Base-by-base conservation (phyloP, 2,888 invertebrate genomes). In the Boloria selene region DNA sequence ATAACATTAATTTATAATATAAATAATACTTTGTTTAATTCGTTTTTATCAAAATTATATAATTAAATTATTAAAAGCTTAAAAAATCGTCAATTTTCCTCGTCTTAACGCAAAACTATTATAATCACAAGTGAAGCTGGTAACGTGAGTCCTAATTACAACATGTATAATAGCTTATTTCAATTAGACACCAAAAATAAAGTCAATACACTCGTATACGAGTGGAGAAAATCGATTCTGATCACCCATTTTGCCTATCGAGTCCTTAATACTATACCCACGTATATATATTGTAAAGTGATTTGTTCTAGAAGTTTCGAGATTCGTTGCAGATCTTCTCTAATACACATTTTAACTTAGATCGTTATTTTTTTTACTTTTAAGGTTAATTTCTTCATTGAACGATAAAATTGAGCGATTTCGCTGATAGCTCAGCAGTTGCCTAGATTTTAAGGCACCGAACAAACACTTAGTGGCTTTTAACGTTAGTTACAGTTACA, bases 311-410 rank as follows among this genome's bases (percentile, higher is more conserved):
- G 60, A 62, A 61, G 60, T 58, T 72, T 71, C 68, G 71, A 80
- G 77, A 77, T 82, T 83, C 79, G 78, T 78, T 79, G 78, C 76
- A 77, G 79, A 75, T 79, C 81, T 77, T 78, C 79, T 56, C 65
- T 72, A 79, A 74, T 72, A 75, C 73, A 79, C 77, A 82, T 79
- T 83, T 31, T 31, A 7, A 31, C 45, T 3, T 45, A 45, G 44
- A 56, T n/a, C 10, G 17, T 55, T 55, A 44, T 45, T 45, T 56
- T 31, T 2, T 31, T 31, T 7, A 31, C 7, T 38, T 6, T 6
- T 56, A n/a, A 44, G n/a, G 45, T 45, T 56, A 44, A 14, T n/a
- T 56, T 44, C 45, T 22, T 44, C 10, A n/a, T 31, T 6, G 56
- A 56, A 56, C 44, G 13, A 49, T 49, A 47, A 38, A 59, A 59